A percentile compares a stretch with the other conserved stretches of the same genome.
These are phyloP conservation scores for Psophia crepitans DNA, from an alignment of 2,113 vertebrate species.

Conservation along the genomic window DNA sequence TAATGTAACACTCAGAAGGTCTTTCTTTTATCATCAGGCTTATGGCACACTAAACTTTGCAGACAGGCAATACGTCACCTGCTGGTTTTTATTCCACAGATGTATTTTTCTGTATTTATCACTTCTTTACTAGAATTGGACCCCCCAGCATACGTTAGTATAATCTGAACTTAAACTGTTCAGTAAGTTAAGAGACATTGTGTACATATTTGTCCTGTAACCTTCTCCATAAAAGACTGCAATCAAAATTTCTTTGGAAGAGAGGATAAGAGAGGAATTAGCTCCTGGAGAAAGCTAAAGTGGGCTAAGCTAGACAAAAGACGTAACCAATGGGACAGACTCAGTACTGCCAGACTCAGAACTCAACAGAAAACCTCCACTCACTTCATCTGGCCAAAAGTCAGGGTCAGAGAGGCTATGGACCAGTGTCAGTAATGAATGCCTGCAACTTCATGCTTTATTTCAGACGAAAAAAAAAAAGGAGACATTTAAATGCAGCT, in stretches of 20 bases:
- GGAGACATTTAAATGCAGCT: neutral
- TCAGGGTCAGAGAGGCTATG: neutral
- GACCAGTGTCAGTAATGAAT: neutral
- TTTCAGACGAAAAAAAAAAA: neutral
- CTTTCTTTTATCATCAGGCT: neutral
- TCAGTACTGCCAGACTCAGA: neutral
- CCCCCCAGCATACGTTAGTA: fast-evolving
- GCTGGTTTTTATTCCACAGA: neutral
- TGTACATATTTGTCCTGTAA: neutral
- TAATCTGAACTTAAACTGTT: neutral
- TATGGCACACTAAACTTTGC: neutral
- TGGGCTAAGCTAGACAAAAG: neutral
- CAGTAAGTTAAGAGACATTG: neutral
- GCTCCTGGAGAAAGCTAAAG: neutral
- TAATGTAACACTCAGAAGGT: neutral
- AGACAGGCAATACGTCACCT: neutral
- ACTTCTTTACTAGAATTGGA: neutral
- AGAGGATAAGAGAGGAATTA: neutral
- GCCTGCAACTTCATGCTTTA: neutral
- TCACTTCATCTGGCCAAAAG: neutral
- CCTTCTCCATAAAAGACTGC: fast-evolving
- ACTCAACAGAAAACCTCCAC: neutral
- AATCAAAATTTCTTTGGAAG: neutral
- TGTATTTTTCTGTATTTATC: neutral
- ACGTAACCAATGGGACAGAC: neutral